Conservation (phyloP, 2,888 invertebrate genomes). For the Loripinus fragilis region DNA sequence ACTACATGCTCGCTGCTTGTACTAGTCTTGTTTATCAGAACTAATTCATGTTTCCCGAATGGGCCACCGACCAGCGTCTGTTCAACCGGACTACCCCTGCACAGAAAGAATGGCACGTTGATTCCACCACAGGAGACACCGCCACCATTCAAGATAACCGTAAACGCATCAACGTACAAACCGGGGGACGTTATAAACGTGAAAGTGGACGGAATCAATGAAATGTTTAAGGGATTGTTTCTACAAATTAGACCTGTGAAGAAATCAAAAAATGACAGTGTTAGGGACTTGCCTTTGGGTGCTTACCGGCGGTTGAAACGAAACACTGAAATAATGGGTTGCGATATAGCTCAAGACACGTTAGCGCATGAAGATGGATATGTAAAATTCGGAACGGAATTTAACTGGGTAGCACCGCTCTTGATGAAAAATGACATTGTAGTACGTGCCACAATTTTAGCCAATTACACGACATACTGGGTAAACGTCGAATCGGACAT, state of each 20-base stretch:
- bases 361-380: slow-evolving; percentile 42
- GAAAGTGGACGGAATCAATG: slow-evolving; percentile 27
- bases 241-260: slow-evolving; percentile 34
- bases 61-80: slow-evolving; percentile 47
- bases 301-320: slow-evolving; percentile 19
- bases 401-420: slow-evolving; percentile 49
- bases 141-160: slow-evolving; percentile 34
- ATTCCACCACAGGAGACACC: slow-evolving; percentile 39
- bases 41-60: slow-evolving; percentile 27
- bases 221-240: slow-evolving; percentile 45
- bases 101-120: slow-evolving; percentile 26
- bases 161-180: slow-evolving; percentile 35
- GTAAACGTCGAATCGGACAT: slow-evolving; percentile 40
- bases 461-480: slow-evolving; percentile 50
- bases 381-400: slow-evolving; percentile 30
- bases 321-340: slow-evolving; percentile 38
- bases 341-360: slow-evolving; percentile 40
- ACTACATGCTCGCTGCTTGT: neutral
- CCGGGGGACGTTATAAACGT: slow-evolving; percentile 43
- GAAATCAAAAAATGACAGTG: slow-evolving; percentile 1
- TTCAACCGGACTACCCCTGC: slow-evolving; percentile 39
- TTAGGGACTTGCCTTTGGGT: slow-evolving; percentile 22
- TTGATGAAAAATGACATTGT: slow-evolving; percentile 40
- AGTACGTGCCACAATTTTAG: slow-evolving; percentile 46
- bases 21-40: neutral